Evolutionary conservation across 2,888 invertebrate genomes (phyloP).

Genomic region (Corythucha ciliata): DNA sequence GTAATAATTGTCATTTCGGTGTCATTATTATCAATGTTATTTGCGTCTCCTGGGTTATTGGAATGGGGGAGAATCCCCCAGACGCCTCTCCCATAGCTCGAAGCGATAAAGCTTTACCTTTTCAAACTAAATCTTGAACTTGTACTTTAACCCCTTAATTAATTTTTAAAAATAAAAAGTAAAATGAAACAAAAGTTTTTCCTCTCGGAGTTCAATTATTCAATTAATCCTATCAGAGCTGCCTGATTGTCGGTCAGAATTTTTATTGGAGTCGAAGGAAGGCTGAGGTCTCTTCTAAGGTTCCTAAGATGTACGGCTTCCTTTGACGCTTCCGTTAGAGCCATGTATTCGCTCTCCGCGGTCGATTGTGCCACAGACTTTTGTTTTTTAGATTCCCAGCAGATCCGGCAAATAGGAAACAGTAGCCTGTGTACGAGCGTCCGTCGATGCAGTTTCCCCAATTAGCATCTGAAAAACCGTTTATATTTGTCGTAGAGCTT

Average conservation of each 20-base stretch:
- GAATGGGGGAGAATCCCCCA: too few species aligned
- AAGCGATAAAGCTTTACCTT: too few species aligned
- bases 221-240: background rate
- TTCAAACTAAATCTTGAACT: too few species aligned
- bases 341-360: constrained; percentile 12
- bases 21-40: too few species aligned
- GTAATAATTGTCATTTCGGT: too few species aligned
- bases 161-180: too few species aligned
- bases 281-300: background rate
- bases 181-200: background rate
- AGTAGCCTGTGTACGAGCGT: constrained; percentile 3
- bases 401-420: background rate
- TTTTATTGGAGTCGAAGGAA: background rate
- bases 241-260: constrained; percentile 5
- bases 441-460: constrained; percentile 22
- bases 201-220: background rate
- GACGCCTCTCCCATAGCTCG: too few species aligned
- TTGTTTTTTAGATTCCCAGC: constrained; percentile 7
- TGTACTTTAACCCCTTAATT: too few species aligned
- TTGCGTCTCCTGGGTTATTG: too few species aligned
- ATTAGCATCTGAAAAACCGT: constrained; percentile 3
- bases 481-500: background rate
- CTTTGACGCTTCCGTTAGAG: background rate
- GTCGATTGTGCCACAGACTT: constrained; percentile 6
- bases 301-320: constrained; percentile 5